Percentiles rank a stretch among this genome's conserved stretches.
Evolutionary conservation across 2,113 vertebrate genomes (phyloP).

Genomic region (Atrichornis clamosus): DNA sequence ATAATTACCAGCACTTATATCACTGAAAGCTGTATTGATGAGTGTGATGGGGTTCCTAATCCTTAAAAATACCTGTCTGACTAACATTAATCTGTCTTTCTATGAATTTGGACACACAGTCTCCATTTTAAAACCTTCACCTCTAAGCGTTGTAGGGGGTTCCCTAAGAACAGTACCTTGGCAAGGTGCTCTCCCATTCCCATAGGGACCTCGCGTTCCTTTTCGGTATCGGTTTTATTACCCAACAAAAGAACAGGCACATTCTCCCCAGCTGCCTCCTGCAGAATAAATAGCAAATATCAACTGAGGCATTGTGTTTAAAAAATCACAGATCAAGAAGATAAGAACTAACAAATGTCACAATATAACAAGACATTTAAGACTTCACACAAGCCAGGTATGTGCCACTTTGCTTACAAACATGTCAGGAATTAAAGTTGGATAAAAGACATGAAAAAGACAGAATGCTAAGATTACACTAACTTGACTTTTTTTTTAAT

Average conservation of each 20-base stretch:
- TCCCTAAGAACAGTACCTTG: conserved; percentile 68
- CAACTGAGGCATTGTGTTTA: neutral
- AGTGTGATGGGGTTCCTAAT: neutral
- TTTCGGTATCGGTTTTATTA: conserved; percentile 88
- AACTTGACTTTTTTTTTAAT: neutral
- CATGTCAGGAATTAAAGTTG: neutral
- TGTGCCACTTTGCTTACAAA: neutral
- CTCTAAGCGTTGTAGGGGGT: neutral
- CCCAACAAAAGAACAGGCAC: conserved; percentile 85
- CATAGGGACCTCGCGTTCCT: conserved; percentile 80
- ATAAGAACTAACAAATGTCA: neutral
- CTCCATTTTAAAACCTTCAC: neutral
- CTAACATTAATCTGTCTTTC: neutral
- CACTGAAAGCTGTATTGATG: neutral
- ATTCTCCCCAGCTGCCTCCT: conserved; percentile 84
- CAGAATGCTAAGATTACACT: neutral
- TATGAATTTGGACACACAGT: neutral
- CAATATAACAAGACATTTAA: neutral
- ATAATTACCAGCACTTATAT: neutral
- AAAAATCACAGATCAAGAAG: neutral
- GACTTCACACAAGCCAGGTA: neutral
- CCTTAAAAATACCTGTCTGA: neutral
- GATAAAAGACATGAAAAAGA: neutral
- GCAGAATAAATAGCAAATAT: conserved; percentile 11
- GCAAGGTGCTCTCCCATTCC: conserved; percentile 83